These are phyloP conservation scores for Babyrousa celebensis DNA, from an alignment of 2,797 vertebrate genomes.

Conservation along the genomic window DNA sequence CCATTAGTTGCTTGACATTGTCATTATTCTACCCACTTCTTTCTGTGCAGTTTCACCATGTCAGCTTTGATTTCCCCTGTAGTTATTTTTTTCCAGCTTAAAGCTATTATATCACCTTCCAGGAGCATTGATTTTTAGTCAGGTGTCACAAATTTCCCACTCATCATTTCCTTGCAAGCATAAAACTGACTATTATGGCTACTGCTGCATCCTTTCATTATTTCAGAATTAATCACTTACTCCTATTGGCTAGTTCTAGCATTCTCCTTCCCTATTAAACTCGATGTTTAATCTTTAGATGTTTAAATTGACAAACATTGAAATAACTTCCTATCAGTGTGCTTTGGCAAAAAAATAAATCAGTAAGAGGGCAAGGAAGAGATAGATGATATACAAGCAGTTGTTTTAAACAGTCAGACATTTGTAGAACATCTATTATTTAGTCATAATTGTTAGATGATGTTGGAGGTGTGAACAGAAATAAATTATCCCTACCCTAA, in stretches of 20 bases:
- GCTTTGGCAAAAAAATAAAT: constrained; percentile 72
- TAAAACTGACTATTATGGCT: constrained; percentile 72
- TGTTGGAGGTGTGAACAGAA: constrained; percentile 27
- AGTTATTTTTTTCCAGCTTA: constrained; percentile 63
- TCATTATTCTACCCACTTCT: constrained; percentile 74
- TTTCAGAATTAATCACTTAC: constrained; percentile 85
- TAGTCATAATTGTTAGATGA: constrained; percentile 9
- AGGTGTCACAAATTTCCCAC: constrained; percentile 86
- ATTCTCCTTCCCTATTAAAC: constrained; percentile 63
- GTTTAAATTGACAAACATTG: constrained; percentile 64
- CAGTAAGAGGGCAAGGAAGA: constrained; percentile 49
- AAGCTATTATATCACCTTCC: constrained; percentile 83
- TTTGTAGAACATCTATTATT: constrained; percentile 53
- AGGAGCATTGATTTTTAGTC: constrained; percentile 82
- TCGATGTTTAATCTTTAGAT: constrained; percentile 65
- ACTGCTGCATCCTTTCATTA: constrained; percentile 75
- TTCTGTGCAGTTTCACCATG: constrained; percentile 55
- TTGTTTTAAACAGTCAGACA: constrained; percentile 30
- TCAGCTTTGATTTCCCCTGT: constrained; percentile 80
- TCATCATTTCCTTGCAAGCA: constrained; percentile 84
- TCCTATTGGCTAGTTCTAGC: constrained; percentile 67
- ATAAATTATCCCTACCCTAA: not conserved
- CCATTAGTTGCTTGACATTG: constrained; percentile 60
- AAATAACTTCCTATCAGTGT: constrained; percentile 28
- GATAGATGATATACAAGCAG: not conserved